Percentiles rank a stretch among this genome's conserved stretches.
phyloP scores from a whole-genome alignment of 2,888 invertebrate genomes.

The Folsomia candida region DNA sequence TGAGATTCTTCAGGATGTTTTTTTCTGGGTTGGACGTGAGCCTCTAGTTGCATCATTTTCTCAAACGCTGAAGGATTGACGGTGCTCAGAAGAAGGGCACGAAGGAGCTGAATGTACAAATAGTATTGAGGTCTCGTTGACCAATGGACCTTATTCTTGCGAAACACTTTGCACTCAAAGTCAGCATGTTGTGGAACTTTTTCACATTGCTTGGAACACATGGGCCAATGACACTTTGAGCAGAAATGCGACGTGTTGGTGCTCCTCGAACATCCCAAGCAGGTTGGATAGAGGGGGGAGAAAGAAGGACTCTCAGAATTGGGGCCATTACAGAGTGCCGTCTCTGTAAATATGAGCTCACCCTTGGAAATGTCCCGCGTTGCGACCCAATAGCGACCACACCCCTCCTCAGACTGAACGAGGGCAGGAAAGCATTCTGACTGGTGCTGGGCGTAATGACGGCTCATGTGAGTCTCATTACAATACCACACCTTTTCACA shows the following conservation, averaged over 20 bases:
- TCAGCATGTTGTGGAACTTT: constrained; percentile 25
- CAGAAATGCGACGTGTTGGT: constrained; percentile 25
- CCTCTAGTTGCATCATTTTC: constrained; percentile 27
- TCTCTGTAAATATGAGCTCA: constrained; percentile 28
- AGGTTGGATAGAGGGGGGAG: constrained; percentile 28
- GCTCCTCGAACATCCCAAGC: constrained; percentile 30
- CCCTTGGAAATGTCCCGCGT: constrained; percentile 24
- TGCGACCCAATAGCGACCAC: constrained; percentile 30
- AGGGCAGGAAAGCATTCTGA: constrained; percentile 27
- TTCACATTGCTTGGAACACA: constrained; percentile 36
- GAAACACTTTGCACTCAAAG: constrained; percentile 37
- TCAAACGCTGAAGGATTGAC: constrained; percentile 19
- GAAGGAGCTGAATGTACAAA: constrained; percentile 32
- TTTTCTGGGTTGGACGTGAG: constrained; percentile 25
- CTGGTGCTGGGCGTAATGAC: constrained; percentile 23
- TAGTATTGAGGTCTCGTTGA: constrained; percentile 31
- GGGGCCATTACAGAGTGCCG: constrained; percentile 19
- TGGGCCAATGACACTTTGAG: constrained; percentile 35
- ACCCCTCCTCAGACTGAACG: constrained; percentile 14
- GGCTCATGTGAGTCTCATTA: constrained; percentile 20
- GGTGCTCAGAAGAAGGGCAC: constrained; percentile 22
- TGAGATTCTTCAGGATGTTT: constrained; percentile 17
- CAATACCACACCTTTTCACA: constrained; percentile 31
- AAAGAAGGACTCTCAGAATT: constrained; percentile 12
- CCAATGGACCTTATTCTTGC: constrained; percentile 24